Percentiles rank a stretch among this genome's conserved stretches.
phyloP scores from a whole-genome alignment of 1,140 invertebrate genomes.

The Drosophila sucinea region DNA sequence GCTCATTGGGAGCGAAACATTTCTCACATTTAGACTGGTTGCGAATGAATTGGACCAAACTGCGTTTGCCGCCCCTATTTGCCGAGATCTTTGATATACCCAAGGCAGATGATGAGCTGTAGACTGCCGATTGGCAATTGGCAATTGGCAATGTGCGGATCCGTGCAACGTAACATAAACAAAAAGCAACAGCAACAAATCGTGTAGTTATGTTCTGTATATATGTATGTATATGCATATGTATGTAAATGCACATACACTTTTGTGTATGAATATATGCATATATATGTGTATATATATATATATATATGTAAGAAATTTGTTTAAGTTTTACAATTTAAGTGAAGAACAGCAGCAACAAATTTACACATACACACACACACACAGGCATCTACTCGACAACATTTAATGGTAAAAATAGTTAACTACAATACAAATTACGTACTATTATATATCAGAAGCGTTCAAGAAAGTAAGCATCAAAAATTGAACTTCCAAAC shows the following conservation, averaged over 20 bases:
- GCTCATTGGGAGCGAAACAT: slow-evolving; percentile 92
- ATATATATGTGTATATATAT: not conserved
- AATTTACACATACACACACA: slow-evolving; percentile 41
- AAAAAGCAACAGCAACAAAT: slow-evolving; percentile 53
- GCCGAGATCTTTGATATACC: slow-evolving; percentile 99
- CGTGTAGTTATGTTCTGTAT: slow-evolving; percentile 8
- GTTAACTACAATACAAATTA: slow-evolving; percentile 57
- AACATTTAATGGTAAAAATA: slow-evolving; percentile 54
- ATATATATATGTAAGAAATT: slow-evolving; percentile 1
- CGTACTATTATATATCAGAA: slow-evolving; percentile 54
- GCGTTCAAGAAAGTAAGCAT: slow-evolving; percentile 52
- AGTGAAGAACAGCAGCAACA: slow-evolving; percentile 41
- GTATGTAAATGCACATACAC: not conserved
- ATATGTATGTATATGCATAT: not conserved
- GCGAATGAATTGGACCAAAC: slow-evolving; percentile 92
- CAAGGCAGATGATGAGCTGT: slow-evolving; percentile 89
- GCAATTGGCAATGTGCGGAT: slow-evolving; percentile 9
- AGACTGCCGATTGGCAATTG: slow-evolving; percentile 13
- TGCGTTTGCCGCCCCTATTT: slow-evolving; percentile 95
- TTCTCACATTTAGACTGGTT: slow-evolving; percentile 95
- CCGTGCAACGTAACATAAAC: slow-evolving; percentile 33
- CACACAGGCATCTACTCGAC: slow-evolving; percentile 45
- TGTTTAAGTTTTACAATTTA: slow-evolving; percentile 12
- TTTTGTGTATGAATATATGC: not conserved
- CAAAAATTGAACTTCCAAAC: slow-evolving; percentile 22